Evolutionary conservation across 2,113 vertebrate species (phyloP), one percentile per base, ranked within the genome.

Genomic region (Junco hyemalis): DNA sequence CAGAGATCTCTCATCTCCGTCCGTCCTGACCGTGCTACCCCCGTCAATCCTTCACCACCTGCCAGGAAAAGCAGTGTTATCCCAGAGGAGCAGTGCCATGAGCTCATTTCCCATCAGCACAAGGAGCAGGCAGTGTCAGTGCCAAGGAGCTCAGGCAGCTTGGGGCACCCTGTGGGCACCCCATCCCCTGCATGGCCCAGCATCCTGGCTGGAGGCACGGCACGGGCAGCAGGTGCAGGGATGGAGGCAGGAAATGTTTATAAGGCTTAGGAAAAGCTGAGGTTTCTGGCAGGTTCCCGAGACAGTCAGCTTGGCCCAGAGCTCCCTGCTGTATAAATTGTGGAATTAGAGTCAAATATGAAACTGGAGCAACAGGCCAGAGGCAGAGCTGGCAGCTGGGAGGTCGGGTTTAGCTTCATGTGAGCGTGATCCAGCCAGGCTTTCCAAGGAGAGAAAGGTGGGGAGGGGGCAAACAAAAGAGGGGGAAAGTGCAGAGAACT

Each of bases 271-370:
- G 92, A 93, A 96, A 93, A 95, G 87, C 86, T 96, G 81, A 96
- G 76, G 68, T 87, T 95, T 73, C 95, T 95, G 83, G 88, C 94
- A 96, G 80, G 65, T 65, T 65, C 79, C 72, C 24, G 53, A 88
- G 86, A 21, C 8, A 1, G 86, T 59, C 21, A n/a, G 69, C 31
- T 95, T 88, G 81, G 94, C 83, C 51, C 59, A 7, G 53, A 44
- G 63, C 64, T 94, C 81, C 76, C 47, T 11, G 24, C 92, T 92
- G 81, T 65, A 79, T 93, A 96, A 96, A 95, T 25, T 83, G 70
- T 95, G 92, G 95, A 79, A 95, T 95, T 93, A 59, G 82, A 95
- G 95, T 88, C 88, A 89, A 94, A 93, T 90, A 57, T 65, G 81
- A 87, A 93, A 95, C 36, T 1, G 8, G 84, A 96, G 89, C 70